Evolutionary conservation across 2,113 vertebrate genomes (phyloP), one percentile per base, ranked within the genome.

Genomic region (Zeus faber): DNA sequence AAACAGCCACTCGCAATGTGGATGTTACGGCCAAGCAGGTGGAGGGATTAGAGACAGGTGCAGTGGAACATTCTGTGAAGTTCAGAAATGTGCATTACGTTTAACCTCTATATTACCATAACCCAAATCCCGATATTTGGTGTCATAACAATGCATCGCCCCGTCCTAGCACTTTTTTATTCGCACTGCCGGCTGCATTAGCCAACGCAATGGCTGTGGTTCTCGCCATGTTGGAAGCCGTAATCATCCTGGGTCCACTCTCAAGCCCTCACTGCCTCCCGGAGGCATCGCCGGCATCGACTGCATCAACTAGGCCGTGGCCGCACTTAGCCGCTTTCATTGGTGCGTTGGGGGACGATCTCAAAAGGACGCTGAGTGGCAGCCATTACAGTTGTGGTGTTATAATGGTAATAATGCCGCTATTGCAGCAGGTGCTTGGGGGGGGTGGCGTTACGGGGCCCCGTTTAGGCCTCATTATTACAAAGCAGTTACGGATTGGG

Each of bases 361-460:
- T 63, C 33, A 60, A 67, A 74, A 74, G 69, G 68, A 69, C 62
- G 73, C 58, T 46, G 70, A 66, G 69, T 65, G 69, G 81, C 55
- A 20, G 29, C 74, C 76, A 79, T 86, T 81, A 82, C 58, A 54
- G 31, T 51, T 60, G 68, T 65, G 72, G 54, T 56, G 58, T 65
- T 68, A 62, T 85, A 81, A 85, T 76, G 78, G 76, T 79, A 79
- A 87, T 83, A 74, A 81, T 59, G 55, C n/a, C 37, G 70, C 66
- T 71, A 81, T 85, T 84, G 78, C 69, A 80, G 81, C 65, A 82
- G 82, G 84, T 84, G 77, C 77, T 86, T 74, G 72, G 60, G n/a
- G n/a, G n/a, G n/a, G n/a, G n/a, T 40, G 66, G 56, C 70, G 72
- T 85, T 85, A 85, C 83, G 78, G 80, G 85, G n/a, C n/a, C 77